Percentiles rank a stretch among this genome's conserved stretches.
Evolutionary conservation across 2,888 invertebrate species (phyloP).

Genomic region (Augochlorella aurata): DNA sequence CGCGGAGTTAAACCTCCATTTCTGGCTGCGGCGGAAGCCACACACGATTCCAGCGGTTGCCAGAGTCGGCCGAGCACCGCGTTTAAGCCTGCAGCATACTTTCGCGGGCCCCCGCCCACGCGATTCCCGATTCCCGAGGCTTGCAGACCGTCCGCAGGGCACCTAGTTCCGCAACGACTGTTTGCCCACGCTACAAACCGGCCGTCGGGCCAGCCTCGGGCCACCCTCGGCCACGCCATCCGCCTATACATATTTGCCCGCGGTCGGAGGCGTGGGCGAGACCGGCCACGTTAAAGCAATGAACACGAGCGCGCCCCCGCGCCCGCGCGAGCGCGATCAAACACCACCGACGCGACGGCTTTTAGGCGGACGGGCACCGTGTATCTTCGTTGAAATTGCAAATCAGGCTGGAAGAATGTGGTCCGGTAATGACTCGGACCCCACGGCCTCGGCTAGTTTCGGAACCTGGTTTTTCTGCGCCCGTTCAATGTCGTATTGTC

Average conservation of each 20-base stretch:
- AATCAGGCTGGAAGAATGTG: neutral
- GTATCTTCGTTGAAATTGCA: constrained; percentile 24
- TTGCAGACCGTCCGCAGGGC: constrained; percentile 9
- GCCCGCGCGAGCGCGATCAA: constrained; percentile 41
- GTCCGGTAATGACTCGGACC: neutral
- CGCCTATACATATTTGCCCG: constrained; percentile 55
- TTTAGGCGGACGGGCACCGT: neutral
- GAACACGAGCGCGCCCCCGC: constrained; percentile 31
- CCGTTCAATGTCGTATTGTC: neutral
- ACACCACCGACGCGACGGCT: constrained; percentile 26
- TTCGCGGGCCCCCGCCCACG: constrained; percentile 32
- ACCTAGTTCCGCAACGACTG: constrained; percentile 1
- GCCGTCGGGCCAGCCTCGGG: neutral
- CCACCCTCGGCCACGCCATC: neutral
- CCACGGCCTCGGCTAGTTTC: neutral
- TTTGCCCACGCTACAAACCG: constrained; percentile 18
- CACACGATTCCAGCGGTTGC: constrained; percentile 51
- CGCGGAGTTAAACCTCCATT: constrained; percentile 37
- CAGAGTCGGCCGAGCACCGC: constrained; percentile 15
- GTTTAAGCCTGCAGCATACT: constrained; percentile 53
- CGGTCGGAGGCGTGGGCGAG: constrained; percentile 49
- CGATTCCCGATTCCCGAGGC: constrained; percentile 36
- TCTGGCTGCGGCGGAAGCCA: constrained; percentile 40
- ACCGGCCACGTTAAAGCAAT: constrained; percentile 50
- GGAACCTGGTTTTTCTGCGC: neutral